A percentile compares a stretch with the other conserved stretches of the same genome.
Evolutionary conservation across 92 coral and sea anemone genomes (phyloP).

Genomic region (Zoanthus solanderi): DNA sequence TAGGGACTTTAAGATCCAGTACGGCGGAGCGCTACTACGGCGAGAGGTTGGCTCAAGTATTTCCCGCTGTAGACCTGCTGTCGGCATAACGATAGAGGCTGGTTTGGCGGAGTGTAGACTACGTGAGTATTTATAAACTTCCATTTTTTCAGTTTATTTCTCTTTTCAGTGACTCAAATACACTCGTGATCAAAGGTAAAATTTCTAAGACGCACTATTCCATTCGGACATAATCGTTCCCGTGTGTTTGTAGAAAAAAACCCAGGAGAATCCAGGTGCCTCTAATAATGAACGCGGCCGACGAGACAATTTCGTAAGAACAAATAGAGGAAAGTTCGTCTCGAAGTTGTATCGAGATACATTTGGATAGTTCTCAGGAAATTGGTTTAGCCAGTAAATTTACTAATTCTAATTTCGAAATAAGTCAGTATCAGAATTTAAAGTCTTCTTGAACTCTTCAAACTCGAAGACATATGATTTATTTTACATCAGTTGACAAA

Average conservation of each 20-base stretch:
- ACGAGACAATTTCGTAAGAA: slow-evolving; percentile 36
- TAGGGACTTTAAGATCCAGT: slow-evolving; percentile 50
- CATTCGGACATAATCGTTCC: slow-evolving; percentile 21
- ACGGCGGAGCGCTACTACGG: slow-evolving; percentile 58
- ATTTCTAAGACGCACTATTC: slow-evolving; percentile 13
- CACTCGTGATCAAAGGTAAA: slow-evolving; percentile 31
- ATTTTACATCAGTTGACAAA: background rate
- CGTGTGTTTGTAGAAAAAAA: slow-evolving; percentile 7
- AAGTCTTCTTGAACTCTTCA: background rate
- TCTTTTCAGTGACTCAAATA: slow-evolving; percentile 21
- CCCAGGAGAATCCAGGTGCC: background rate
- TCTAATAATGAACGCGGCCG: slow-evolving; percentile 12
- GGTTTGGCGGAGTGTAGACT: slow-evolving; percentile 42
- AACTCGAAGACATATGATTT: slow-evolving; percentile 5
- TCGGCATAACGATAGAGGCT: slow-evolving; percentile 17
- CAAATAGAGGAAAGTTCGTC: background rate
- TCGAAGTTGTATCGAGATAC: background rate
- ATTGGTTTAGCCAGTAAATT: slow-evolving; percentile 8
- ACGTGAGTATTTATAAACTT: slow-evolving; percentile 50
- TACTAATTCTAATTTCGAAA: background rate
- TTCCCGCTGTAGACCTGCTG: slow-evolving; percentile 58
- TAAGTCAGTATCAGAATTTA: background rate
- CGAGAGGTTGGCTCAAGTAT: slow-evolving; percentile 31
- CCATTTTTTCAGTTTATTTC: slow-evolving; percentile 22
- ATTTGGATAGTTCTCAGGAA: background rate